Evolutionary conservation across 2,797 vertebrate genomes (phyloP).

Genomic region (Neosilurus mollespiculum): DNA sequence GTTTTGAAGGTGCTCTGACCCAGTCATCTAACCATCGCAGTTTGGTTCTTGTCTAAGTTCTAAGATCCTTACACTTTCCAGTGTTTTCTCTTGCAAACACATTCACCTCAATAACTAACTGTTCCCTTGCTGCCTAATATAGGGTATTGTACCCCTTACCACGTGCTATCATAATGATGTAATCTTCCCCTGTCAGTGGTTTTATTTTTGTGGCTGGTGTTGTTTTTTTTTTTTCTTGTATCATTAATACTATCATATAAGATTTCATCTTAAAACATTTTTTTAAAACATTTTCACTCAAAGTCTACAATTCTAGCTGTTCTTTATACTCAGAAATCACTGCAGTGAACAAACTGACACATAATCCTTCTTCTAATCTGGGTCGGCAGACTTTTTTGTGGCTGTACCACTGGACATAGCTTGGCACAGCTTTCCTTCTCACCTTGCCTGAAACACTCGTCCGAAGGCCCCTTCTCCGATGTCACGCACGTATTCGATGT

Average conservation of each 20-base stretch:
- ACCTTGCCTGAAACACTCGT: conserved; percentile 97
- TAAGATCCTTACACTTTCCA: too few species aligned
- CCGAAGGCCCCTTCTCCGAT: conserved; percentile 98
- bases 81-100: too few species aligned
- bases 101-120: too few species aligned
- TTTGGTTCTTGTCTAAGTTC: too few species aligned
- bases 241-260: not conserved
- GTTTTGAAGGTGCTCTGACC: too few species aligned
- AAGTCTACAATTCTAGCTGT: not conserved
- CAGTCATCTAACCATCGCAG: too few species aligned
- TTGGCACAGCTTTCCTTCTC: conserved; percentile 37
- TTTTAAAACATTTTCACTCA: not conserved
- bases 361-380: not conserved
- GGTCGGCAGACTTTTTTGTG: not conserved
- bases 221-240: not conserved
- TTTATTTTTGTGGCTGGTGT: too few species aligned
- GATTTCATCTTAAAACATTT: not conserved
- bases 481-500: conserved; percentile 95
- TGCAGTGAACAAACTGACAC: not conserved
- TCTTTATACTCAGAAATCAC: not conserved
- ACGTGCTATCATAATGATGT: too few species aligned
- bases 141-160: too few species aligned
- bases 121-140: too few species aligned
- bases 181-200: too few species aligned
- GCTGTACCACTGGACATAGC: not conserved